These are phyloP conservation scores for Linnaemya vulpina DNA, from an alignment of 2,888 invertebrate genomes.

Conservation along the genomic window DNA sequence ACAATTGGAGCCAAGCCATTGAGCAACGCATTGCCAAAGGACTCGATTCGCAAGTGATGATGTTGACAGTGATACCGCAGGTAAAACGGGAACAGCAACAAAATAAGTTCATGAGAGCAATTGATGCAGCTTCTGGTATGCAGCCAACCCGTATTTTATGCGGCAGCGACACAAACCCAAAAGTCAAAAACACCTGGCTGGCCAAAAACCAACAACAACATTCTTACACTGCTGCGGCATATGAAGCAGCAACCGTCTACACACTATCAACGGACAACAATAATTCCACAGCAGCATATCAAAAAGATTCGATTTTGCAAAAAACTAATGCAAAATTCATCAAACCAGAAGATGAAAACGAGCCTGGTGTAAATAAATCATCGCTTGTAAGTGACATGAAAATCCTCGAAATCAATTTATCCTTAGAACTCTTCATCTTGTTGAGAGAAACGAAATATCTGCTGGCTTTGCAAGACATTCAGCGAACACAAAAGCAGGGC, in stretches of 20 bases:
- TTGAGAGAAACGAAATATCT: conserved; percentile 93
- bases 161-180: conserved; percentile 6
- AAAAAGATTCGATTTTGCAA: not conserved
- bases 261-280: conserved; percentile 10
- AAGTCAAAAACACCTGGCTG: conserved; percentile 58
- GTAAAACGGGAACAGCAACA: conserved; percentile 21
- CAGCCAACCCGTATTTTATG: conserved; percentile 11
- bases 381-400: conserved; percentile 61
- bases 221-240: not conserved
- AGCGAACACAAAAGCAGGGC: conserved; percentile 29
- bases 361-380: conserved; percentile 51
- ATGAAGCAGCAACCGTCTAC: conserved; percentile 5
- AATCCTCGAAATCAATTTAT: conserved; percentile 77
- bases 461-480: conserved; percentile 84
- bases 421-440: conserved; percentile 86
- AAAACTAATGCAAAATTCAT: not conserved
- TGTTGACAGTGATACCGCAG: conserved; percentile 23
- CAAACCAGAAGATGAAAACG: not conserved
- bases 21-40: conserved; percentile 83
- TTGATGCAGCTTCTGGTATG: conserved; percentile 8
- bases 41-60: conserved; percentile 79
- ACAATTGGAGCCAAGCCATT: conserved; percentile 84
- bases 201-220: conserved; percentile 40
- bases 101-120: conserved; percentile 1
- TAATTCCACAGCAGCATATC: not conserved